Evolutionary conservation across 2,797 vertebrate genomes (phyloP), one percentile per base, ranked within the genome.

Genomic region (Lepilemur septentrionalis): DNA sequence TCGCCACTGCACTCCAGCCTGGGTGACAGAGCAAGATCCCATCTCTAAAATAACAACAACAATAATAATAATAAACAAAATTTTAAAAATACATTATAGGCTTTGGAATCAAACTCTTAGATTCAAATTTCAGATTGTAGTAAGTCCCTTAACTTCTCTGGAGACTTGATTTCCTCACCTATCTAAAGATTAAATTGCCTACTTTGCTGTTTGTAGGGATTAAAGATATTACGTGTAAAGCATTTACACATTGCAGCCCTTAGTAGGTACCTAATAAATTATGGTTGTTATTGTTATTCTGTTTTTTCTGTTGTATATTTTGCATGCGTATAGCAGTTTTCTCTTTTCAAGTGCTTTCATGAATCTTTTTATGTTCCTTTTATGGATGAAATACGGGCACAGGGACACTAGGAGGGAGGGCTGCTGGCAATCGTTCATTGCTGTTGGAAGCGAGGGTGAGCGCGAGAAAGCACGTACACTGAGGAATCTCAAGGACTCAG

Each of bases 401-500:
- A 67, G 12, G 35, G 61, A 50, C 35, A 11, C 32, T 48, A 20
- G 59, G 48, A n/a, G 46, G 22, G 38, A 38, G 35, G 25, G 17
- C 81, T 28, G 52, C 76, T 82, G 78, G 48, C 79, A 46, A 8
- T 30, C 0, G 0, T 25, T 78, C 30, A 0, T 82, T 52, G 75
- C 32, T 92, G 38, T 14, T 61, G 63, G 48, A 52, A 86, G 57
- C 0, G 0, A 76, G 48, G 35, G 30, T 32, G 63, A 86, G 55
- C 43, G 48, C 15, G 23, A 61, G 25, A 89, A 92, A 84, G 43
- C 38, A n/a, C 61, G 6, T 20, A 12, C 15, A 1, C 35, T 5
- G 48, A 48, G 35, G 86, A 55, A 82, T 91, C 84, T 89, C 82
- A 93, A 89, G 89, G 89, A 82, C 78, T 93, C 72, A 30, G 75